Evolutionary conservation across 2,113 vertebrate genomes (phyloP), one percentile per base, ranked within the genome.

Genomic region (Gadus macrocephalus): DNA sequence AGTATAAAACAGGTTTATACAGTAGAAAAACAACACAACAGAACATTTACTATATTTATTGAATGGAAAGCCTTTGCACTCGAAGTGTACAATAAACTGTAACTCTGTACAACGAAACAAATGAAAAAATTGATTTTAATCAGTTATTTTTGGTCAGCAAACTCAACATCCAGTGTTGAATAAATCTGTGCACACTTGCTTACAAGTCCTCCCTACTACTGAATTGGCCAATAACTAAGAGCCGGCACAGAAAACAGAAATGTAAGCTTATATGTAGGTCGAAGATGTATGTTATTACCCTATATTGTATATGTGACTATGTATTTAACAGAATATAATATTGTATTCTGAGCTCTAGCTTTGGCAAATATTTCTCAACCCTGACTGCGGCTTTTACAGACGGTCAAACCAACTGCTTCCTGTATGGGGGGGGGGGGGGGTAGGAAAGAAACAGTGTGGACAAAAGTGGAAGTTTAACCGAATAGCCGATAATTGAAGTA

Each of bases 91-190:
- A 74, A 73, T 31, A 68, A 59, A 59, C 19, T 81, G 20, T 20
- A 76, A 69, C 75, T 77, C 53, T 62, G 67, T 64, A 78, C 42
- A 74, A 67, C 53, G 75, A 5, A 71, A 68, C 17, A 35, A 69
- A 64, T 28, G 19, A 0, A 2, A 53, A 53, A 5, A 31, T 70
- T 71, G 31, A 28, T 70, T 70, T 56, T 70, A 49, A 68, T 75
- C 66, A 72, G 70, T 11, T 68, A 19, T 59, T 25, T 35, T 69
- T 76, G 0, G 61, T 74, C 78, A 66, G 74, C 77, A 77, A 86
- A 81, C 19, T 86, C 87, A 88, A 89, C 85, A 89, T 85, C 86
- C 85, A 88, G 89, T 88, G 83, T 87, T 88, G 89, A 89, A 82
- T 82, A 12, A 82, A 74, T 66, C 62, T 77, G 62, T 69, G 64